These are phyloP conservation scores for Channa maculata DNA, from an alignment of 2,113 vertebrate genomes.

Conservation along the genomic window DNA sequence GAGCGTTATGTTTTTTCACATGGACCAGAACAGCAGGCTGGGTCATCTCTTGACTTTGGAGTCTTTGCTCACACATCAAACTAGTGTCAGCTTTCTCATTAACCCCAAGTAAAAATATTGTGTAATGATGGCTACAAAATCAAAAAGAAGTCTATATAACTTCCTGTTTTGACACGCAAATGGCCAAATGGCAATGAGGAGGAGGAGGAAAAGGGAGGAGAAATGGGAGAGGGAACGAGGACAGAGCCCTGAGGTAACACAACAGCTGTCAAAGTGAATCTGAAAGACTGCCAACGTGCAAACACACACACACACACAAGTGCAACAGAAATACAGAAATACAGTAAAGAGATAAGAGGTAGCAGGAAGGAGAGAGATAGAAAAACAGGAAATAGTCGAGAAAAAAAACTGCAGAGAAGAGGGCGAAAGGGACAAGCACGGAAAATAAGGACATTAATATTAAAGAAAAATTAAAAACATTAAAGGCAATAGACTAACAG, in stretches of 20 bases:
- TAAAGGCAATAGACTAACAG: no score
- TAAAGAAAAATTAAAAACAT: no score
- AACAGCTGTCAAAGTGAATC: conserved; percentile 53
- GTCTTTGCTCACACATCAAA: neutral
- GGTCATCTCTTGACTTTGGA: neutral
- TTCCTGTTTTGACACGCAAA: conserved; percentile 23
- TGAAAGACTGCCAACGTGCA: conserved; percentile 20
- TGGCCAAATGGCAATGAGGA: neutral
- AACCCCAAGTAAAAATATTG: neutral
- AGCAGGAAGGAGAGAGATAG: neutral
- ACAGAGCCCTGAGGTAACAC: conserved; percentile 51
- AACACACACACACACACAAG: conserved; percentile 9
- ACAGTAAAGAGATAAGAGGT: neutral
- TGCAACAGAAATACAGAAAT: conserved; percentile 25
- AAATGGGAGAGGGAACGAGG: conserved; percentile 14
- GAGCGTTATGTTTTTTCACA: no score
- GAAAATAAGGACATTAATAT: no score
- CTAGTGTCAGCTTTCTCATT: neutral
- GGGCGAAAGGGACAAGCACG: neutral
- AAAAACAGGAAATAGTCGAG: conserved; percentile 2
- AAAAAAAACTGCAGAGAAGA: neutral
- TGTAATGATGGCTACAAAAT: neutral
- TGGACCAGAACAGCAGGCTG: neutral
- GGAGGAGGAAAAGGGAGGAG: conserved; percentile 20
- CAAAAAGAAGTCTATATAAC: neutral